These are phyloP conservation scores for Oryzias dopingdopingensis DNA, from an alignment of 2,797 vertebrate genomes.

Conservation along the genomic window DNA sequence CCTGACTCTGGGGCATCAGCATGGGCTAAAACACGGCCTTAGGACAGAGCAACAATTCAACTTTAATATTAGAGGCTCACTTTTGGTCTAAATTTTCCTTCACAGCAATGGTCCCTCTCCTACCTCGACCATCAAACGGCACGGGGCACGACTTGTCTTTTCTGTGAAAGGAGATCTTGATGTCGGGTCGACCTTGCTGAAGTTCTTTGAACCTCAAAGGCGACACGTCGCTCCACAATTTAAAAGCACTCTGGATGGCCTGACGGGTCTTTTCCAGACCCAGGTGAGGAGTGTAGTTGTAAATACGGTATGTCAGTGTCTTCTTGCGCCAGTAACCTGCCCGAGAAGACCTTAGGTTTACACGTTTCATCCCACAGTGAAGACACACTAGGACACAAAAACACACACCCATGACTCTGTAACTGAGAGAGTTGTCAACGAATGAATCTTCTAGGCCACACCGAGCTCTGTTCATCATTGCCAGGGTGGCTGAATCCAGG, in stretches of 20 bases:
- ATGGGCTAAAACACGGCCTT: conserved; percentile 83
- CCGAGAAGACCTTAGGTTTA: neutral
- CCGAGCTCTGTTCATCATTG: conserved; percentile 79
- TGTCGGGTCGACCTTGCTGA: conserved; percentile 75
- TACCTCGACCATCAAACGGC: conserved; percentile 84
- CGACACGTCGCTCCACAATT: conserved; percentile 82
- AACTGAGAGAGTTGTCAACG: conserved; percentile 73
- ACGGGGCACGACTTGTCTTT: conserved; percentile 72
- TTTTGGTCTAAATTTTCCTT: neutral
- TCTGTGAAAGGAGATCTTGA: conserved; percentile 83
- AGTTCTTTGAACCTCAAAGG: conserved; percentile 80
- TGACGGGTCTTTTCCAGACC: conserved; percentile 58
- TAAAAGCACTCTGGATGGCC: conserved; percentile 79
- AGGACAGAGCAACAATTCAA: neutral
- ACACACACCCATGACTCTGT: conserved; percentile 77
- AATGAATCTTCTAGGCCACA: conserved; percentile 84
- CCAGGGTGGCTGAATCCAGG: conserved; percentile 71
- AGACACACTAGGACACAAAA: neutral
- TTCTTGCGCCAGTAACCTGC: conserved; percentile 84
- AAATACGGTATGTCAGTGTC: conserved; percentile 80
- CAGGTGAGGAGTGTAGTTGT: conserved; percentile 78
- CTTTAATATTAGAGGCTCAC: neutral
- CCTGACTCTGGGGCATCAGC: conserved; percentile 83
- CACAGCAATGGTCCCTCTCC: conserved; percentile 20
- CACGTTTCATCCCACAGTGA: neutral